Conservation (phyloP, 2,888 invertebrate species). For the Nomada ruficornis region DNA sequence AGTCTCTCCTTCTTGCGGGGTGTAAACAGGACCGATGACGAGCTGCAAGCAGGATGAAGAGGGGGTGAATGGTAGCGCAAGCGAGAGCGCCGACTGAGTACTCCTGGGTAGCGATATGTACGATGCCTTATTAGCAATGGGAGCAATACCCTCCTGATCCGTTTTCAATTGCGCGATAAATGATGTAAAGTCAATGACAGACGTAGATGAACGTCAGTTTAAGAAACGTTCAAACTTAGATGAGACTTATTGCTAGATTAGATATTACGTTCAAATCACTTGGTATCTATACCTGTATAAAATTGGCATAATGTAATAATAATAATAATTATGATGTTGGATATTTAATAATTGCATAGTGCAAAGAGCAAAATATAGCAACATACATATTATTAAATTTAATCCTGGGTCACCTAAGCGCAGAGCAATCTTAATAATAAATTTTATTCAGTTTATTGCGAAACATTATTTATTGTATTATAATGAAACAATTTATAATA, state of each 20-base stretch:
- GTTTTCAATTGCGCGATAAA: neutral
- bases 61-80: constrained; percentile 40
- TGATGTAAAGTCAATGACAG: neutral
- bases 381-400: too few relatives aligned
- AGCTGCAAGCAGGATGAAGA: constrained; percentile 39
- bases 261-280: neutral
- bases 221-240: neutral
- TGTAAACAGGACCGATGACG: constrained; percentile 61
- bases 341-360: too few relatives aligned
- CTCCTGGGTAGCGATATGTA: constrained; percentile 49
- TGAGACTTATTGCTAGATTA: neutral
- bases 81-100: constrained; percentile 47
- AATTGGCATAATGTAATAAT: too few relatives aligned
- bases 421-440: too few relatives aligned
- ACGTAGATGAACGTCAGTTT: neutral
- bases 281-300: neutral
- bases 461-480: neutral
- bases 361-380: too few relatives aligned
- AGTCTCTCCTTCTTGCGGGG: constrained; percentile 55
- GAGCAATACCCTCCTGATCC: constrained; percentile 41
- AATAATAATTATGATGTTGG: too few relatives aligned
- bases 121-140: constrained; percentile 57
- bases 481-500: too few relatives aligned
- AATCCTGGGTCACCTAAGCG: too few relatives aligned
- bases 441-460: too few relatives aligned